Base-by-base conservation (phyloP, 2,113 vertebrate genomes). In the Hemiscyllium ocellatum region DNA sequence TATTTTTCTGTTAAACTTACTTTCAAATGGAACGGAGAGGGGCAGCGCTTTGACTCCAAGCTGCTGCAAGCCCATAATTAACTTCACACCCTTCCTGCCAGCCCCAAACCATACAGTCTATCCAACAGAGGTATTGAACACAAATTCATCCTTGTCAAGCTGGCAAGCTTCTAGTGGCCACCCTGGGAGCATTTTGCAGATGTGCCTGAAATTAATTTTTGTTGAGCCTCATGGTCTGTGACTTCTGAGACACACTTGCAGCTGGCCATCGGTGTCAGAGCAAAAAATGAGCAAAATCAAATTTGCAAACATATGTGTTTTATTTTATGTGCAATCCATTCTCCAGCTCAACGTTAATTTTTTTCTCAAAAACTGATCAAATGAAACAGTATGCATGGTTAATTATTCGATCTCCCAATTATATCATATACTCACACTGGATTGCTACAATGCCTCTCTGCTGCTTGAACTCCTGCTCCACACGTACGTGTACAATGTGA, bases 401-500 rank as follows among this genome's bases (percentile, higher is more conserved):
- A 65, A 22, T 90, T 17, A 26, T n/a, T 90, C n/a, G 26, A 4
- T 33, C 29, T 13, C 56, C 56, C 33, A 33, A 65, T 90, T 65
- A 65, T 13, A 12, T 12, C 3, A 33, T 26, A 69, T 95, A 96
- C 98, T 98, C 97, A 99, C 99, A 99, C 98, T 1, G 99, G 99
- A 96, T 97, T 98, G 97, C 98, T 98, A 50, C 99, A 99, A 0
- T 98, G 98, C 95, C 99, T 98, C 95, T 99, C 98, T 47, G 99
- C 98, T 0, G 98, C 98, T 97, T 99, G 99, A 87, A 98, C 98
- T 95, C 99, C 99, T 0, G 98, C 98, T 22, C 99, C 98, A 96
- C 99, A 99, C 0, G 99, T 99, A 96, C 99, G 98, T 91, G 99
- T 98, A 96, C 99, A 99, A 96, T 99, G 97, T 65, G 99, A 99